Conservation (phyloP, 2,113 vertebrate species). For the Corythoichthys intestinalis region DNA sequence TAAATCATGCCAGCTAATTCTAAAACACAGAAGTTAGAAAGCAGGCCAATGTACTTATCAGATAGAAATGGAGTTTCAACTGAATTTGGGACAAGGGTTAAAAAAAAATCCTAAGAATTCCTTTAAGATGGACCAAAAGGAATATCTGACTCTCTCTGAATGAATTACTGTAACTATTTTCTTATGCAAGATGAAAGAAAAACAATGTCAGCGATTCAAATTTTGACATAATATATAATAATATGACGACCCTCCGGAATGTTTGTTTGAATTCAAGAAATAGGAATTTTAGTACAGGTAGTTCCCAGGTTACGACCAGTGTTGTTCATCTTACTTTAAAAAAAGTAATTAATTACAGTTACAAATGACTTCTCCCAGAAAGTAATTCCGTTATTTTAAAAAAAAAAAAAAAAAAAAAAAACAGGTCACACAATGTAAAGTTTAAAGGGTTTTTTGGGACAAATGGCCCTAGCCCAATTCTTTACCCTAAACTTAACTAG, state of each 20-base stretch:
- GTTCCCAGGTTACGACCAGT: too few relatives aligned
- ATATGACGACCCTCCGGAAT: neutral
- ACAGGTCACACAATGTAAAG: too few relatives aligned
- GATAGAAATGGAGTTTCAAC: constrained; percentile 39
- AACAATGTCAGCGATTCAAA: constrained; percentile 6
- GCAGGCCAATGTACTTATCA: constrained; percentile 57
- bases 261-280: neutral
- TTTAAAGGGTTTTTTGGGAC: too few relatives aligned
- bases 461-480: too few relatives aligned
- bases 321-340: too few relatives aligned
- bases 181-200: constrained; percentile 18
- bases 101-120: constrained; percentile 47
- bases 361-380: too few relatives aligned
- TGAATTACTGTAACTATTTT: constrained; percentile 16
- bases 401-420: too few relatives aligned
- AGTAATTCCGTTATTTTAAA: too few relatives aligned
- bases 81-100: constrained; percentile 38
- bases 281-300: neutral
- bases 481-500: too few relatives aligned
- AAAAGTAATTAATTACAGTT: too few relatives aligned
- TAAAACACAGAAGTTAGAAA: constrained; percentile 46
- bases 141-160: constrained; percentile 40
- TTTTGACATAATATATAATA: neutral
- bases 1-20: constrained; percentile 30
- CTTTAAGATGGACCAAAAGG: constrained; percentile 34